phyloP scores from a whole-genome alignment of 2,888 invertebrate genomes.

The Dasypogon diadema region DNA sequence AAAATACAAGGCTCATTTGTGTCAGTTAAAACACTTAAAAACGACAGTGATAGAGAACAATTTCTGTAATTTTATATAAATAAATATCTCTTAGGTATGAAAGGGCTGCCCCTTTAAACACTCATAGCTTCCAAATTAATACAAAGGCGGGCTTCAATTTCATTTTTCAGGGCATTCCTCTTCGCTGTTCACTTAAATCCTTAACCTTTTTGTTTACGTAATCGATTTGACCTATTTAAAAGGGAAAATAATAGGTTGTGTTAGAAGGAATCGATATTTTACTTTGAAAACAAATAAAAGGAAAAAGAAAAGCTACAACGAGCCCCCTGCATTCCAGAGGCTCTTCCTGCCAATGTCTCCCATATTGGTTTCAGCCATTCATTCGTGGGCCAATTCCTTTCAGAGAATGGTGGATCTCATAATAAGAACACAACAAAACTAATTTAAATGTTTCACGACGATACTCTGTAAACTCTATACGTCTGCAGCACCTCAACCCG shows the following conservation, averaged over 20 bases:
- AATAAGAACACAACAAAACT: conserved; percentile 39
- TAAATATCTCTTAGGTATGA: too few species aligned
- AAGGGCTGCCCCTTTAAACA: too few species aligned
- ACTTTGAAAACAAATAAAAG: conserved; percentile 22
- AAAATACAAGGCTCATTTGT: too few species aligned
- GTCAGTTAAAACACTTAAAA: too few species aligned
- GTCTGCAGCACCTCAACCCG: conserved; percentile 4
- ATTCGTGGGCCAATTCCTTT: conserved; percentile 20
- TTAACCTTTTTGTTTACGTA: conserved; percentile 8
- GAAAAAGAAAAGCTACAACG: conserved; percentile 13
- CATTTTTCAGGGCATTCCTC: background rate
- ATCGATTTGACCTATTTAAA: conserved; percentile 42
- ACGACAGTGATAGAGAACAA: too few species aligned
- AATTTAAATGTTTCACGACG: conserved; percentile 29
- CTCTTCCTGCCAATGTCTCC: background rate
- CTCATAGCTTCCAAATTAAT: too few species aligned
- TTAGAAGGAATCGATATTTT: conserved; percentile 33
- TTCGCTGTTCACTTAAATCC: background rate
- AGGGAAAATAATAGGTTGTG: conserved; percentile 23
- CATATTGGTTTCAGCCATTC: conserved; percentile 48
- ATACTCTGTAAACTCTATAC: background rate
- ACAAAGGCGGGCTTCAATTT: too few species aligned
- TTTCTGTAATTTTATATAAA: too few species aligned
- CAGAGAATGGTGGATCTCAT: conserved; percentile 7
- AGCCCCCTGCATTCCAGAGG: conserved; percentile 2